Evolutionary conservation across 2,797 vertebrate species (phyloP).

Genomic region (Acanthiza pusilla): DNA sequence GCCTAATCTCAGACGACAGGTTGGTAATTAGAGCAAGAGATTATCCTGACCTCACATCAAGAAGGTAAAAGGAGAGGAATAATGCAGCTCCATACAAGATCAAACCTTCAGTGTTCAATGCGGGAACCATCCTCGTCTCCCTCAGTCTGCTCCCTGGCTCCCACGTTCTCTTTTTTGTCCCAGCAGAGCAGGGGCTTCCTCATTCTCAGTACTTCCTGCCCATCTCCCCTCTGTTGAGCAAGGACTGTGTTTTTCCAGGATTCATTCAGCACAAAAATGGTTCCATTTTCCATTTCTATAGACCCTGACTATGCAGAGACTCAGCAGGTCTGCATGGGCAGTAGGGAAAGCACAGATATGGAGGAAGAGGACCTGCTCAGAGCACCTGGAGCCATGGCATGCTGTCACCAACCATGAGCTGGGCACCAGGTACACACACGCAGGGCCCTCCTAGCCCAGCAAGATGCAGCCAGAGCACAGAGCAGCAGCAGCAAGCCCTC

Average conservation of each 20-base stretch:
- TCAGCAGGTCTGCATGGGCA: neutral
- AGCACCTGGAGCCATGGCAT: neutral
- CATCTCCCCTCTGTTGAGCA: neutral
- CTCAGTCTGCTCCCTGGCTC: neutral
- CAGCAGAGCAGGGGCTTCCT: neutral
- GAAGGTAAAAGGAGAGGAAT: slow-evolving; percentile 29
- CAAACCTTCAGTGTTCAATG: neutral
- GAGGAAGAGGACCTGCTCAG: neutral
- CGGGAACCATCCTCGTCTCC: neutral
- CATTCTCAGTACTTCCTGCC: neutral
- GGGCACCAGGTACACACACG: neutral
- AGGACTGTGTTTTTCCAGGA: neutral
- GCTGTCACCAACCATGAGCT: neutral
- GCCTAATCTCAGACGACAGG: slow-evolving; percentile 38
- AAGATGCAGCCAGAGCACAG: neutral
- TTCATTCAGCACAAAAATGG: neutral
- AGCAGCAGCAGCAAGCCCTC: neutral
- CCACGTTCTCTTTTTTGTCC: neutral
- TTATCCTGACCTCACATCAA: slow-evolving; percentile 48
- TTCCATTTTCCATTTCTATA: neutral
- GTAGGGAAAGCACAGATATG: neutral
- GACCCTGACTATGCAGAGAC: neutral
- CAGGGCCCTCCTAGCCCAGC: neutral
- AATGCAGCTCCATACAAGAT: neutral
- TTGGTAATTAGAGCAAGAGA: slow-evolving; percentile 63